Conservation (phyloP, 2,797 vertebrate genomes). For the Benthosema pterotum region DNA sequence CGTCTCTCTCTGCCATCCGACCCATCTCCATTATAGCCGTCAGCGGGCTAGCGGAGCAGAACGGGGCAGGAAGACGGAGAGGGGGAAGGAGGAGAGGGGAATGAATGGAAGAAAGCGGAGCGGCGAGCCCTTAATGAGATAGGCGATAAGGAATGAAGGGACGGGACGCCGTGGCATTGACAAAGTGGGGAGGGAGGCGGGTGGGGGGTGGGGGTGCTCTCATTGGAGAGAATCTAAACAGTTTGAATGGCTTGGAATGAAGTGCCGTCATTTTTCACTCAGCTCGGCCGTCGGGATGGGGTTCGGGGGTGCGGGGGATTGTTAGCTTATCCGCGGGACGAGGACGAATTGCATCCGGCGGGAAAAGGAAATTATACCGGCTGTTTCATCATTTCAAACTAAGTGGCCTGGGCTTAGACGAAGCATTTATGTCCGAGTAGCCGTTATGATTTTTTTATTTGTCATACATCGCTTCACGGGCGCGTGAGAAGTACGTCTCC, state of each 20-base stretch:
- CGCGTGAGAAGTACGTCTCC: conserved; percentile 51
- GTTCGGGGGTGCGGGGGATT: background rate
- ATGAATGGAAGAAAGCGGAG: conserved; percentile 3
- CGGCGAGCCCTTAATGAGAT: conserved; percentile 59
- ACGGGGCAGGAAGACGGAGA: conserved; percentile 33
- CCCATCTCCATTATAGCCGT: conserved; percentile 66
- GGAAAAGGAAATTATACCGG: conserved; percentile 29
- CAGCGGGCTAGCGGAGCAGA: conserved; percentile 56
- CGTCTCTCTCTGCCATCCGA: background rate
- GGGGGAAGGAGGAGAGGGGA: no score
- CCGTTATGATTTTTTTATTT: conserved; percentile 22
- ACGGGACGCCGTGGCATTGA: conserved; percentile 46
- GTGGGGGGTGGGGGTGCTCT: background rate
- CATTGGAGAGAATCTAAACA: conserved; percentile 31
- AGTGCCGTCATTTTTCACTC: conserved; percentile 18
- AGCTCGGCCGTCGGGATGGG: background rate
- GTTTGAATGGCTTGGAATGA: conserved; percentile 24
- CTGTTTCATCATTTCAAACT: conserved; percentile 39
- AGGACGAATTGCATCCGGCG: conserved; percentile 6
- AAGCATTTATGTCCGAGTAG: conserved; percentile 29
- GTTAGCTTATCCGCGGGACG: conserved; percentile 14
- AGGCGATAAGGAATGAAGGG: conserved; percentile 43
- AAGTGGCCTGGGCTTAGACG: conserved; percentile 7
- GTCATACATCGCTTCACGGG: conserved; percentile 43
- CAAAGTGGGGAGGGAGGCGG: conserved; percentile 28